Conservation (phyloP, 2,113 vertebrate species). For the Amia ocellicauda region DNA sequence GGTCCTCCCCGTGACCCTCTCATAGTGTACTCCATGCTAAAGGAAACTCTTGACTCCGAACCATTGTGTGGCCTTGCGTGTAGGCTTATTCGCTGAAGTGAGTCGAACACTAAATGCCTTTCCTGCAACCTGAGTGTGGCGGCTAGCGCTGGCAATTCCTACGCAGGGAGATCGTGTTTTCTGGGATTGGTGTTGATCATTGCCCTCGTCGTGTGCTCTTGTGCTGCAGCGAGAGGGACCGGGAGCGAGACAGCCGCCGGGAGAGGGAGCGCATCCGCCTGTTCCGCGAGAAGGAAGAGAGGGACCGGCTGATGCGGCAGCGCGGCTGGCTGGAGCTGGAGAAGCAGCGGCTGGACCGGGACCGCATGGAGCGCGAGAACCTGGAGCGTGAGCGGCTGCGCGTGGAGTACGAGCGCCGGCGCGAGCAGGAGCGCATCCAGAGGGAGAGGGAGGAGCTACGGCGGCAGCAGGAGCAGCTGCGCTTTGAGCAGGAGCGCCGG, state of each 20-base stretch:
- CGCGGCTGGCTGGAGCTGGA: conserved; percentile 83
- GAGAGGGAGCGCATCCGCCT: conserved; percentile 83
- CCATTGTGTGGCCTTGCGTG: conserved; percentile 25
- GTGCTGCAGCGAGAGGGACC: conserved; percentile 45
- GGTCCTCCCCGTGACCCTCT: conserved; percentile 11
- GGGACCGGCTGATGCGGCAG: conserved; percentile 77
- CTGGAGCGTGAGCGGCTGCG: conserved; percentile 86
- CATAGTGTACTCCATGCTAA: conserved; percentile 29
- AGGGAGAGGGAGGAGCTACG: conserved; percentile 89
- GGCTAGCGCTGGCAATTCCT: no score
- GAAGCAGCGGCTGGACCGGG: conserved; percentile 81
- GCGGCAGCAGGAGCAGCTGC: conserved; percentile 88
- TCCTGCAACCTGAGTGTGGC: no score
- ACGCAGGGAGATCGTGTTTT: no score
- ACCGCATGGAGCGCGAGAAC: conserved; percentile 86
- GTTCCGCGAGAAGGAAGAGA: conserved; percentile 81
- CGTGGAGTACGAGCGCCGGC: conserved; percentile 84
- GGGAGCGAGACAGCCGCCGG: conserved; percentile 67
- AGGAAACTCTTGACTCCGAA: conserved; percentile 7
- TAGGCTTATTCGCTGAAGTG: conserved; percentile 22
- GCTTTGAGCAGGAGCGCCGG: conserved; percentile 84
- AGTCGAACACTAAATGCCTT: conserved; percentile 27
- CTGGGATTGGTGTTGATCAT: neutral
- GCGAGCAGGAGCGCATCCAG: conserved; percentile 91
- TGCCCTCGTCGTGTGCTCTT: no score